Evolutionary conservation across 2,113 vertebrate species (phyloP).

Genomic region (Embiotoca jacksoni): DNA sequence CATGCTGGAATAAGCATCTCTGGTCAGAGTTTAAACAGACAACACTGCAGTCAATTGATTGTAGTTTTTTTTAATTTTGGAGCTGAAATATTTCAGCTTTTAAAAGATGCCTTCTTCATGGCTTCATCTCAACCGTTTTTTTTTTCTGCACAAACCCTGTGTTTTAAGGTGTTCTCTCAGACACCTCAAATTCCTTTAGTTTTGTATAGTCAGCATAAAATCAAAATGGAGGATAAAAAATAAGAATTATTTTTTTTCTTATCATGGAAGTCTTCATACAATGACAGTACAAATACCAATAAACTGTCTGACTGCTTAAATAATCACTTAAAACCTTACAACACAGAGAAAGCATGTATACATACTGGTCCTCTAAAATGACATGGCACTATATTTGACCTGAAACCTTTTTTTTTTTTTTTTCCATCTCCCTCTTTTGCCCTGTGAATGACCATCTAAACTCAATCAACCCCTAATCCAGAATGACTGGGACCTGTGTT

Average conservation of each 20-base stretch:
- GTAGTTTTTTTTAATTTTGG: constrained; percentile 14
- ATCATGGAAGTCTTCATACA: background rate
- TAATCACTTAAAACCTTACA: background rate
- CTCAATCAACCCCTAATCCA: constrained; percentile 72
- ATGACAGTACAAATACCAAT: background rate
- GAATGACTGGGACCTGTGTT: constrained; percentile 71
- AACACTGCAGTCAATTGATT: constrained; percentile 20
- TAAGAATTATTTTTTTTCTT: background rate
- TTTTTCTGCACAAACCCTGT: background rate
- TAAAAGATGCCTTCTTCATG: background rate
- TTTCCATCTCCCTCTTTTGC: constrained; percentile 36
- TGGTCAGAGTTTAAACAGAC: constrained; percentile 37
- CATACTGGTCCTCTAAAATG: background rate
- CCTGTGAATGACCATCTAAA: constrained; percentile 68
- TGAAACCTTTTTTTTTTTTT: background rate
- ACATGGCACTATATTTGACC: constrained; percentile 20
- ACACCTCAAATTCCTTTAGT: background rate
- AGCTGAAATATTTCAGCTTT: constrained; percentile 1
- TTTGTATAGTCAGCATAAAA: constrained; percentile 2
- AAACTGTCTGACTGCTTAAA: background rate
- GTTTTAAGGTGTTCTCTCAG: background rate
- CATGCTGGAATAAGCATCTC: constrained; percentile 27
- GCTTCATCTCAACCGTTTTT: background rate
- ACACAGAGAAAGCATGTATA: background rate
- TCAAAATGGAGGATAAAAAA: constrained; percentile 3